Evolutionary conservation across 2,888 invertebrate species (phyloP).

Genomic region (Chymomyza amoena): DNA sequence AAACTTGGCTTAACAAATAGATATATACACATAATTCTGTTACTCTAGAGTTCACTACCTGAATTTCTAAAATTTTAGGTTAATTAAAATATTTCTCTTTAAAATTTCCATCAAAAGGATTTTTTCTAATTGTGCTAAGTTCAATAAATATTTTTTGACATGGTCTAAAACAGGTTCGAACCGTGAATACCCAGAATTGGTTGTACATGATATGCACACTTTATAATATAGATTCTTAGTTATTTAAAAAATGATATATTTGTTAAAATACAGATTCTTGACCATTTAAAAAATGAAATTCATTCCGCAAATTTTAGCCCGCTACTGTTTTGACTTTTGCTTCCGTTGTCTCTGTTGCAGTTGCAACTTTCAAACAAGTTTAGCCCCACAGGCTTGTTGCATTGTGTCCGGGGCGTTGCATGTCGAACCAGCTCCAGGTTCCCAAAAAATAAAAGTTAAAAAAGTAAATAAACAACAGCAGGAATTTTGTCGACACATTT

Average conservation of each 20-base stretch:
- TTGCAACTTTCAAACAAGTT: conserved; percentile 69
- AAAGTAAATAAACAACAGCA: conserved; percentile 10
- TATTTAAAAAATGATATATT: too few species aligned
- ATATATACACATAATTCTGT: too few species aligned
- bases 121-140: too few species aligned
- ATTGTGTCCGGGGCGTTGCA: not conserved
- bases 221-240: too few species aligned
- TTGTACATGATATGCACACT: too few species aligned
- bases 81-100: too few species aligned
- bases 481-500: conserved; percentile 54
- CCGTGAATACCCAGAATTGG: accelerated
- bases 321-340: conserved; percentile 1
- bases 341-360: conserved; percentile 35
- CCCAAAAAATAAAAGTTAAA: not conserved
- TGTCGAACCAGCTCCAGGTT: conserved; percentile 3
- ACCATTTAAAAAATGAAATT: conserved; percentile 17
- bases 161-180: too few species aligned
- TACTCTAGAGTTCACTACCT: too few species aligned
- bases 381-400: conserved; percentile 29
- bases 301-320: not conserved
- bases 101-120: too few species aligned
- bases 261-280: not conserved
- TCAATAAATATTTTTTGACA: too few species aligned
- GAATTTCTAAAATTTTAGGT: too few species aligned
- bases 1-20: too few species aligned